These are phyloP conservation scores for Tachycineta bicolor DNA, from an alignment of 2,113 vertebrate genomes.

Conservation along the genomic window DNA sequence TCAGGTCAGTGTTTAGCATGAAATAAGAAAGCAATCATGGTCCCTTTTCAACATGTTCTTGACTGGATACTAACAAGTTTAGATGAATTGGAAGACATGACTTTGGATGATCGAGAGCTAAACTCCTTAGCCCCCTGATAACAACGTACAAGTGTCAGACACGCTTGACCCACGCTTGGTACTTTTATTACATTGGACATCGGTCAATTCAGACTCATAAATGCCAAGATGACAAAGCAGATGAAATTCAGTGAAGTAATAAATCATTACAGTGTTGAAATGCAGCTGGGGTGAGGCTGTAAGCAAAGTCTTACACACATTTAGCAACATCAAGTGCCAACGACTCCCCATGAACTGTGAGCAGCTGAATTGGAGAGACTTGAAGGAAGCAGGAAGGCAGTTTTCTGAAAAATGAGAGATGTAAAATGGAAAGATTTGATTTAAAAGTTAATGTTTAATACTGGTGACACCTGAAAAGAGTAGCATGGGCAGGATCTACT, in stretches of 20 bases:
- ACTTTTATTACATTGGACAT: background rate
- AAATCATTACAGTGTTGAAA: background rate
- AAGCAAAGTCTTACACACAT: background rate
- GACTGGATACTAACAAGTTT: background rate
- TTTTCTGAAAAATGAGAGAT: background rate
- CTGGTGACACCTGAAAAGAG: background rate
- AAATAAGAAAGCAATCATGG: background rate
- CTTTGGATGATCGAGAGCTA: background rate
- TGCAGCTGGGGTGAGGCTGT: background rate
- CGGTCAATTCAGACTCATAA: background rate
- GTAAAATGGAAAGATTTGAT: background rate
- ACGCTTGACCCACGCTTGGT: background rate
- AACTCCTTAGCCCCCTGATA: background rate
- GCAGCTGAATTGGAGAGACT: background rate
- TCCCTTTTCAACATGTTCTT: background rate
- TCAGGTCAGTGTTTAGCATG: background rate
- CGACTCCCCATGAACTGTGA: background rate
- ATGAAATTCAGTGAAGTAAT: background rate
- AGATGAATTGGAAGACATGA: background rate
- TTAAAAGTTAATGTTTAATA: background rate
- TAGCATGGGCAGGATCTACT: background rate
- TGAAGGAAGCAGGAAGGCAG: background rate
- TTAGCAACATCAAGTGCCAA: background rate
- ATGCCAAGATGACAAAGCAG: constrained; percentile 9
- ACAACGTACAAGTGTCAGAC: background rate